Percentiles rank a stretch among this genome's conserved stretches.
Conservation (phyloP, 2,113 vertebrate species). For the Proterorhinus semilunaris region DNA sequence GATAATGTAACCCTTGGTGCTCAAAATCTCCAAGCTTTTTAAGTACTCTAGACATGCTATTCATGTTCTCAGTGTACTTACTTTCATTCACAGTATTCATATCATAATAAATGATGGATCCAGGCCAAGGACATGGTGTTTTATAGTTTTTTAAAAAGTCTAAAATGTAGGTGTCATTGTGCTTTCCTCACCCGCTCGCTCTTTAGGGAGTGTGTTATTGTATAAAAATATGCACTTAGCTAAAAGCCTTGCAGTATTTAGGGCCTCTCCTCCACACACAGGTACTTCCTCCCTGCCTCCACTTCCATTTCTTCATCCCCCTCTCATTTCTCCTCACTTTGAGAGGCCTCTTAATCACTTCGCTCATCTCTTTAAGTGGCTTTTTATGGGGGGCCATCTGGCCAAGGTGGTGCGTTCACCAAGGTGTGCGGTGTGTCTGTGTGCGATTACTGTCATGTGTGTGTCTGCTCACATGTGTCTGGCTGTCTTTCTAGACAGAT, state of each 20-base stretch:
- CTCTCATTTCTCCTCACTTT: conserved; percentile 69
- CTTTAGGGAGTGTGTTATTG: conserved; percentile 67
- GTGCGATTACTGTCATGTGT: conserved; percentile 64
- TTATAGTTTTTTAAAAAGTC: conserved; percentile 64
- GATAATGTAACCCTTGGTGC: conserved; percentile 13
- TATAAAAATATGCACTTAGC: conserved; percentile 73
- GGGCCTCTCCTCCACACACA: conserved; percentile 56
- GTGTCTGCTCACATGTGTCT: conserved; percentile 56
- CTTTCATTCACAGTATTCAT: conserved; percentile 54
- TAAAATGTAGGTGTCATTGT: conserved; percentile 69
- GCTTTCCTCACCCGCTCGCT: conserved; percentile 19
- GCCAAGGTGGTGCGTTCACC: conserved; percentile 70
- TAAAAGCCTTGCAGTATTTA: conserved; percentile 74
- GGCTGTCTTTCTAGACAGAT: conserved; percentile 62
- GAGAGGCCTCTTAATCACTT: conserved; percentile 76
- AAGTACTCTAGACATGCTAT: conserved; percentile 30
- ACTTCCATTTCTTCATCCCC: conserved; percentile 66
- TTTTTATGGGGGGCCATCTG: conserved; percentile 79
- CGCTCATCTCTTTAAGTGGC: conserved; percentile 78
- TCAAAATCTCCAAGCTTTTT: conserved; percentile 27
- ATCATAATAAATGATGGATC: conserved; percentile 55
- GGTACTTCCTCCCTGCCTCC: conserved; percentile 58
- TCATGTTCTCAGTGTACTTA: conserved; percentile 56
- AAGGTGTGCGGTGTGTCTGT: conserved; percentile 59
- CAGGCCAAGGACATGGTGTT: conserved; percentile 68